Conservation (phyloP, 1,140 invertebrate species). For the Marisa cornuarietis region DNA sequence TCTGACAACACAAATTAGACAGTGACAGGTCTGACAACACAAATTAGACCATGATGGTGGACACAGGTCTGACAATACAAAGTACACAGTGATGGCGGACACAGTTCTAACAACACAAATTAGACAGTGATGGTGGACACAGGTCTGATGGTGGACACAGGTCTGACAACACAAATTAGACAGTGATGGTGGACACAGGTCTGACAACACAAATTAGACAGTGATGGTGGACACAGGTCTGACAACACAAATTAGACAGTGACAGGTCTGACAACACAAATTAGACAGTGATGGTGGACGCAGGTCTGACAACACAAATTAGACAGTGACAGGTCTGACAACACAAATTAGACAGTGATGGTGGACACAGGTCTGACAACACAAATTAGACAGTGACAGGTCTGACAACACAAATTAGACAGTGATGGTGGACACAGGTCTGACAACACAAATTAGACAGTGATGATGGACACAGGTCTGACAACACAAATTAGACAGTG, state of each 20-base stretch:
- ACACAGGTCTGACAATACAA: conserved; percentile 10
- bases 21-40: conserved; percentile 12
- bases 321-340: conserved; percentile 15
- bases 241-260: too few species aligned
- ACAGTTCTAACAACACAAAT: conserved; percentile 11
- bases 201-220: conserved; percentile 12
- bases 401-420: conserved; percentile 12
- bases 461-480: conserved; percentile 12
- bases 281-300: conserved; percentile 8
- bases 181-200: conserved; percentile 9
- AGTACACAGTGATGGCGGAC: conserved; percentile 12
- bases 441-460: conserved; percentile 10
- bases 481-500: background rate
- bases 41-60: too few species aligned
- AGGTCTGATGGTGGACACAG: conserved; percentile 10
- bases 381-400: too few species aligned
- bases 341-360: too few species aligned
- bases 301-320: conserved; percentile 11
- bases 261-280: conserved; percentile 12
- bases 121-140: too few species aligned
- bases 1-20: too few species aligned
- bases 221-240: conserved; percentile 12
- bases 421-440: conserved; percentile 12
- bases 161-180: conserved; percentile 13
- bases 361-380: conserved; percentile 11